Percentiles rank a stretch among this genome's conserved stretches.
These are phyloP conservation scores for Setipinna tenuifilis DNA, from an alignment of 2,797 vertebrate species.

Conservation along the genomic window DNA sequence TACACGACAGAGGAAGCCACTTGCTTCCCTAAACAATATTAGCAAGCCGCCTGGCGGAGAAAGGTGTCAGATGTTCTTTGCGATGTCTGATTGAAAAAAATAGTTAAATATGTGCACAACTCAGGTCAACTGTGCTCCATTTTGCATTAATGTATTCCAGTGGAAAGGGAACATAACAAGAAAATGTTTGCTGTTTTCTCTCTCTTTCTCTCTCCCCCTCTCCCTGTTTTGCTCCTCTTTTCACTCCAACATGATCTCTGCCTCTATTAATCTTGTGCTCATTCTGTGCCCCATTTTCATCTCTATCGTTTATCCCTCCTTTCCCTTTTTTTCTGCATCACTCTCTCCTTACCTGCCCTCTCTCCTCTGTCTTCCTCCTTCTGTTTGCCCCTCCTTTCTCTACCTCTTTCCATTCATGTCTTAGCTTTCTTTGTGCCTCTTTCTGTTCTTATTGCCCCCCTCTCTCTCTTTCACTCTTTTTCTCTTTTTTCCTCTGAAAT, in stretches of 20 bases:
- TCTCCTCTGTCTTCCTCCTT: neutral
- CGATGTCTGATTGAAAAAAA: neutral
- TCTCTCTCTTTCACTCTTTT: neutral
- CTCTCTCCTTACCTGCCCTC: neutral
- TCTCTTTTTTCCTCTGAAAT: constrained; percentile 16
- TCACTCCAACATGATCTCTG: neutral
- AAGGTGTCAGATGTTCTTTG: neutral
- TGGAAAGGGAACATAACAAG: constrained; percentile 5
- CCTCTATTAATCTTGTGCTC: neutral
- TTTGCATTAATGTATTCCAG: constrained; percentile 14
- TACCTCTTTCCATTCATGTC: neutral
- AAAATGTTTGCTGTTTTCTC: neutral
- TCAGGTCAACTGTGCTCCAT: constrained; percentile 4
- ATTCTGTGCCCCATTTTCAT: neutral
- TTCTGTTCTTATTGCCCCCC: neutral
- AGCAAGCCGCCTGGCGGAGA: neutral
- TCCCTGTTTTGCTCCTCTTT: neutral
- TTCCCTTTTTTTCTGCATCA: neutral
- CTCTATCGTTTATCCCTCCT: neutral
- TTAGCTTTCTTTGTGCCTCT: too few species aligned
- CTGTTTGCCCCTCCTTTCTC: neutral
- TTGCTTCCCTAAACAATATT: neutral
- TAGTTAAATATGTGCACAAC: neutral
- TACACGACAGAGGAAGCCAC: neutral
- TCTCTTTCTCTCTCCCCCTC: neutral